Conservation (phyloP, 2,113 vertebrate species). For the Gnathonemus longibarbis region DNA sequence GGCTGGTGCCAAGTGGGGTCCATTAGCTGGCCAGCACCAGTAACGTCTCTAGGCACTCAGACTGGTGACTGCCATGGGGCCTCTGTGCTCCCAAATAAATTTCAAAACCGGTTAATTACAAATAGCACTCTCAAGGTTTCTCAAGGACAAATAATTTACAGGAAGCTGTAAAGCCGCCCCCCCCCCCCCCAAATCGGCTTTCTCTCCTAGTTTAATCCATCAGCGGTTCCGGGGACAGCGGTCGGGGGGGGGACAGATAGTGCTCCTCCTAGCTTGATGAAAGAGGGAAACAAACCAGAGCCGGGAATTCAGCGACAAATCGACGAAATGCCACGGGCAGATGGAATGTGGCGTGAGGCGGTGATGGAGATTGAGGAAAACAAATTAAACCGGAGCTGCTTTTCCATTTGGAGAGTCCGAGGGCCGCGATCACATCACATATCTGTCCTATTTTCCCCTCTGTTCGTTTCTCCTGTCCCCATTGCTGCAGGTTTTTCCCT, state of each 20-base stretch:
- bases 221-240: slow-evolving; percentile 10
- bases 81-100: neutral
- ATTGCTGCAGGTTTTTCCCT: neutral
- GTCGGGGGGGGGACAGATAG: slow-evolving; percentile 37
- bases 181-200: neutral
- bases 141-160: neutral
- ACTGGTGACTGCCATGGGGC: neutral
- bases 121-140: neutral
- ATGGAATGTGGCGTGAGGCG: slow-evolving; percentile 7
- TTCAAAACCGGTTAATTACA: neutral
- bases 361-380: slow-evolving; percentile 24
- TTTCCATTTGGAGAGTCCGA: slow-evolving; percentile 30
- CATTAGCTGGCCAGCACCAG: neutral
- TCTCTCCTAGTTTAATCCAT: slow-evolving; percentile 2
- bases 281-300: slow-evolving; percentile 22
- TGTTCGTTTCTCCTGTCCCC: neutral
- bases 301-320: slow-evolving; percentile 33
- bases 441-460: neutral
- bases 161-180: neutral
- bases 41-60: neutral
- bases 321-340: slow-evolving; percentile 36
- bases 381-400: slow-evolving; percentile 30
- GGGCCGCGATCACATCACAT: neutral
- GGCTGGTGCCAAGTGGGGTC: neutral
- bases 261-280: slow-evolving; percentile 26